Conservation (phyloP, 2,888 invertebrate genomes). For the Nemotelus pantherinus region DNA sequence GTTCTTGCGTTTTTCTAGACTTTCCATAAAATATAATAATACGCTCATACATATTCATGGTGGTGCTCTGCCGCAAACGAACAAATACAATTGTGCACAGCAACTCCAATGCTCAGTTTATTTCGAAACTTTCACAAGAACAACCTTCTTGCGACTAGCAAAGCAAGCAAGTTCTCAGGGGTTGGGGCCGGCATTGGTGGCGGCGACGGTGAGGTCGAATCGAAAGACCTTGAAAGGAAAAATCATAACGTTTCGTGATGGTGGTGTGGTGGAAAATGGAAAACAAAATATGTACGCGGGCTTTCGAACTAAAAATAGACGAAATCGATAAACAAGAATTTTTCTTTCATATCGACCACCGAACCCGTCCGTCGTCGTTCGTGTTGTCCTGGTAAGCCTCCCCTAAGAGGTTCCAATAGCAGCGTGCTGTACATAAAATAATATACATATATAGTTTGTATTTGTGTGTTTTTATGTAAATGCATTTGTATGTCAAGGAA, state of each 20-base stretch:
- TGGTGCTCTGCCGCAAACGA: background rate
- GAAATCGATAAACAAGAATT: slow-evolving; percentile 43
- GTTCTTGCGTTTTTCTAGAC: background rate
- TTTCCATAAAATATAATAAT: background rate
- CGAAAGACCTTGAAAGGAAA: slow-evolving; percentile 48
- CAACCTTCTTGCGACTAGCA: too few species aligned
- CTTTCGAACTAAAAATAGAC: slow-evolving; percentile 36
- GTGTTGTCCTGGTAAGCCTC: slow-evolving; percentile 9
- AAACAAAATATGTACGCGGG: slow-evolving; percentile 46
- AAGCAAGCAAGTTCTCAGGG: too few species aligned
- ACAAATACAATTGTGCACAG: background rate
- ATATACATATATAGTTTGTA: too few species aligned
- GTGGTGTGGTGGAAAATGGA: slow-evolving; percentile 34
- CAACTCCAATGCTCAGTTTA: background rate
- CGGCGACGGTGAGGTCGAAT: slow-evolving; percentile 11
- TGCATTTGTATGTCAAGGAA: background rate
- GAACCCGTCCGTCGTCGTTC: slow-evolving; percentile 26
- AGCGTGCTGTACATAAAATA: too few species aligned
- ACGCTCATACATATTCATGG: background rate
- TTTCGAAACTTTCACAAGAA: background rate
- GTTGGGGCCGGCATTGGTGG: too few species aligned
- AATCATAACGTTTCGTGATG: slow-evolving; percentile 46
- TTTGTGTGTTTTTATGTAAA: too few species aligned
- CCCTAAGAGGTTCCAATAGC: background rate
- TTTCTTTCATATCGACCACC: slow-evolving; percentile 20